A percentile compares a stretch with the other conserved stretches of the same genome.
Conservation (phyloP, 2,888 invertebrate species). For the Tromatobia lineatoria region DNA sequence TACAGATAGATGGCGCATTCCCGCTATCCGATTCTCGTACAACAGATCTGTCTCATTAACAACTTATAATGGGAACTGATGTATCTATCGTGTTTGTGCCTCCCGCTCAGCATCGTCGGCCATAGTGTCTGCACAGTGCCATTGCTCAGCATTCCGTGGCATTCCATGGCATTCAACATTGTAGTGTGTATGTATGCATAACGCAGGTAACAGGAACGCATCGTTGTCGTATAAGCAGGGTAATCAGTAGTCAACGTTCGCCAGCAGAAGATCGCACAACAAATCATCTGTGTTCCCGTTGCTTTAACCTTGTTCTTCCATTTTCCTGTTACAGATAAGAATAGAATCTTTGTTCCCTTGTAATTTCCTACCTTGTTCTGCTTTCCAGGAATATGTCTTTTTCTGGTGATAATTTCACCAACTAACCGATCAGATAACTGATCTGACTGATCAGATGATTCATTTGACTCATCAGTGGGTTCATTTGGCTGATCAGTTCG, state of each 20-base stretch:
- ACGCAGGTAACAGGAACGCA: slow-evolving; percentile 34
- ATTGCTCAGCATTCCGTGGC: not conserved
- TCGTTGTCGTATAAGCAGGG: slow-evolving; percentile 22
- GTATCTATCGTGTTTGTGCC: slow-evolving; percentile 70
- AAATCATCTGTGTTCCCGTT: slow-evolving; percentile 1
- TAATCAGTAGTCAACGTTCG: not conserved
- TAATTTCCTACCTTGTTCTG: not conserved
- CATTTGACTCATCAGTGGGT: too few species aligned
- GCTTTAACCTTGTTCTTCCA: not conserved
- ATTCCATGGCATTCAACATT: not conserved
- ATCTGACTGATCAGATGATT: too few species aligned
- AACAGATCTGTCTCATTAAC: slow-evolving; percentile 83
- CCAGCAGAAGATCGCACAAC: not conserved
- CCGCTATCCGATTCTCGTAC: slow-evolving; percentile 71
- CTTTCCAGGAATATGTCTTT: not conserved
- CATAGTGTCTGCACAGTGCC: slow-evolving; percentile 22
- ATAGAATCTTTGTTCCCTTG: not conserved
- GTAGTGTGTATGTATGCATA: slow-evolving; percentile 8
- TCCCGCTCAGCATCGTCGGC: slow-evolving; percentile 6
- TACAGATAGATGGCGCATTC: slow-evolving; percentile 42
- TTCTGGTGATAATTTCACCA: not conserved
- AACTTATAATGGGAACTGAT: slow-evolving; percentile 81
- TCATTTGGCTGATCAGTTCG: too few species aligned
- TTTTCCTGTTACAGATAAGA: not conserved
- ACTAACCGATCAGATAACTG: too few species aligned